Base-by-base conservation (phyloP, 2,888 invertebrate genomes). In the Argyra leucocephala region DNA sequence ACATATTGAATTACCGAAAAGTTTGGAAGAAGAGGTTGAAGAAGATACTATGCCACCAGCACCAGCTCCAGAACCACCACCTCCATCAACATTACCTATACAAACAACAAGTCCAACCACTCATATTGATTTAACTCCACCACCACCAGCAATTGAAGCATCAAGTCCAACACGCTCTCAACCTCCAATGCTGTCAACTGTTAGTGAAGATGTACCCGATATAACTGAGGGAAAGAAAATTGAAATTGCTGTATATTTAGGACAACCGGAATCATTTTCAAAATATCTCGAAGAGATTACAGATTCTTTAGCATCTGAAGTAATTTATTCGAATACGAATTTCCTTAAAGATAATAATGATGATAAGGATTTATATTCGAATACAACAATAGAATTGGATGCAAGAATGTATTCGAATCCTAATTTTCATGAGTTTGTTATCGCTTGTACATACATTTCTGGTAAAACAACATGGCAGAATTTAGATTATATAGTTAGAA, bases 391-490 rank as follows among this genome's bases (percentile, higher is more conserved):
- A 62, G 68, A 71, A 6, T 70, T 72, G 66, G 69, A 69, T 12
- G 76, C 76, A 65, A 71, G 74, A 12, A 84, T 84, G 74, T 84
- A 84, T 67, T 82, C 83, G 71, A 82, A 82, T 73, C 81, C 83
- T 75, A 84, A 83, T 70, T 83, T 84, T 68, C 88, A 88, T 77
- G 88, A 89, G 78, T 90, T 91, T 75, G 83, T 91, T 5, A 91
- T 96, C 75, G 95, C 96, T 18, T 90, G 87, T 73, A 88, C 96
- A 5, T 91, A 89, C 74, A 91, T 96, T 69, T 92, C 93, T 71
- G 91, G 93, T 67, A 93, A 94, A 78, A 95, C 94, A 0, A 92
- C 91, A 66, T 97, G 97, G 97, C 93, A 93, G 76, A 90, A 92
- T 75, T 82, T 97, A 73, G 96, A 97, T 81, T 90, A 91, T 73